phyloP scores from a whole-genome alignment of 2,888 invertebrate species.

The Chymomyza fuscimana region DNA sequence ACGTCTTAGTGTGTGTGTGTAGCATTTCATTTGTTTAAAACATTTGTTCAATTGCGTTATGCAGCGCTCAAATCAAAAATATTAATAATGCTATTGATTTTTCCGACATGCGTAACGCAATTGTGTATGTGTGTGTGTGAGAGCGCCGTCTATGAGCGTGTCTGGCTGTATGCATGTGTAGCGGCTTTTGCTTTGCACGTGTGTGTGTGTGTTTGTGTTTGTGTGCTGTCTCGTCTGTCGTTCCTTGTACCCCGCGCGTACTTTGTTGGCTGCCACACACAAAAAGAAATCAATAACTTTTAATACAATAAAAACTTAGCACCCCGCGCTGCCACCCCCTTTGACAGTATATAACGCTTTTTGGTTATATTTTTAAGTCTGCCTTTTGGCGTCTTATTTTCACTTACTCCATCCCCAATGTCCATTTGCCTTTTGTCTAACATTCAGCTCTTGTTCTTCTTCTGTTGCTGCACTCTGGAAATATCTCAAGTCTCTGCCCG shows the following conservation, averaged over 20 bases:
- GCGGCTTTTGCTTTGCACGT: constrained; percentile 35
- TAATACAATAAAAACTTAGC: constrained; percentile 20
- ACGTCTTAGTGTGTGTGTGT: constrained; percentile 25
- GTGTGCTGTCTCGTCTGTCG: neutral
- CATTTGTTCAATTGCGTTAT: neutral
- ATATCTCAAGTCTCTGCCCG: neutral
- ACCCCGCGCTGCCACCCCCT: neutral
- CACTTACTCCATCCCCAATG: too few species aligned
- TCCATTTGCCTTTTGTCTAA: too few species aligned
- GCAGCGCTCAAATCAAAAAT: neutral
- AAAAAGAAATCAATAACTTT: constrained; percentile 65
- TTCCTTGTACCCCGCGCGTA: constrained; percentile 8
- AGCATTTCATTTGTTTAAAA: constrained; percentile 18
- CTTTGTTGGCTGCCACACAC: too few species aligned
- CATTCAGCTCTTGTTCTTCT: too few species aligned
- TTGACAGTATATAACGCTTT: too few species aligned
- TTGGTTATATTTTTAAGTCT: too few species aligned
- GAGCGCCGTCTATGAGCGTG: too few species aligned
- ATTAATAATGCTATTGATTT: constrained; percentile 38
- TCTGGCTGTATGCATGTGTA: constrained; percentile 12
- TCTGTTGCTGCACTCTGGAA: too few species aligned
- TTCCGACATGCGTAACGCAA: constrained; percentile 14
- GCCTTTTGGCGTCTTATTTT: too few species aligned
- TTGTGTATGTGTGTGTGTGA: constrained; percentile 11
- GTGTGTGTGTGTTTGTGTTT: constrained; percentile 23